phyloP scores from a whole-genome alignment of 1,140 invertebrate species.

The Drosophila lacertosa region DNA sequence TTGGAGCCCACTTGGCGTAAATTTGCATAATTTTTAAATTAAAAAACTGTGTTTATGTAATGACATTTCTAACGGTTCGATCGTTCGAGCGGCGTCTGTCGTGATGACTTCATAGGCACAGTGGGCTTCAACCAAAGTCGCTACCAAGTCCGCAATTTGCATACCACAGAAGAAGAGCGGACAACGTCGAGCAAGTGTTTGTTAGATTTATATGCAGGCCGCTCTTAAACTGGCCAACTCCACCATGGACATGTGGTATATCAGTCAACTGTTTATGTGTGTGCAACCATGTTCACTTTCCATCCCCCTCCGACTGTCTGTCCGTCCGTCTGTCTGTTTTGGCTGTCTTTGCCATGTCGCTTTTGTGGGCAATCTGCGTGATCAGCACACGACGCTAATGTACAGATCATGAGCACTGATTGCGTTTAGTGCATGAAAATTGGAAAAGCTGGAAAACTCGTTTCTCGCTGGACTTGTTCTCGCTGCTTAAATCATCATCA shows the following conservation, averaged over 20 bases:
- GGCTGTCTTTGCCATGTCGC: conserved; percentile 3
- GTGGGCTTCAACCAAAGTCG: conserved; percentile 3
- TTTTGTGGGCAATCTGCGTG: conserved; percentile 69
- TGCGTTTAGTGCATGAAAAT: conserved; percentile 79
- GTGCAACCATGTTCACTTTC: conserved; percentile 19
- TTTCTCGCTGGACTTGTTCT: conserved; percentile 38
- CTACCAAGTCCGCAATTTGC: no score
- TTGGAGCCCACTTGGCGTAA: conserved; percentile 22
- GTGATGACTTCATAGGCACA: conserved; percentile 72
- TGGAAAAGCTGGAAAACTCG: conserved; percentile 66
- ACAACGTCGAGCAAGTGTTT: conserved; percentile 33
- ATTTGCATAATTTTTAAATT: conserved; percentile 79
- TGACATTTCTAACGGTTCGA: conserved; percentile 67
- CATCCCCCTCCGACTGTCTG: not conserved
- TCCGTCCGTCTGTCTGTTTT: conserved; percentile 1
- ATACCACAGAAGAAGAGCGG: no score
- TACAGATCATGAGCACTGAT: conserved; percentile 81
- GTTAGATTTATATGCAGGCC: conserved; percentile 44
- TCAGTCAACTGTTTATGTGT: conserved; percentile 56
- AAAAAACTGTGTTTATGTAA: conserved; percentile 75
- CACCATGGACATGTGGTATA: conserved; percentile 48
- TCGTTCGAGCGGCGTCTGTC: not conserved
- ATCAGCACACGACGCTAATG: conserved; percentile 81
- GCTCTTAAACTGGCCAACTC: conserved; percentile 60
- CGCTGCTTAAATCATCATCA: conserved; percentile 32